Base-by-base conservation (phyloP, 1,140 invertebrate genomes). In the Antheraea pernyi region DNA sequence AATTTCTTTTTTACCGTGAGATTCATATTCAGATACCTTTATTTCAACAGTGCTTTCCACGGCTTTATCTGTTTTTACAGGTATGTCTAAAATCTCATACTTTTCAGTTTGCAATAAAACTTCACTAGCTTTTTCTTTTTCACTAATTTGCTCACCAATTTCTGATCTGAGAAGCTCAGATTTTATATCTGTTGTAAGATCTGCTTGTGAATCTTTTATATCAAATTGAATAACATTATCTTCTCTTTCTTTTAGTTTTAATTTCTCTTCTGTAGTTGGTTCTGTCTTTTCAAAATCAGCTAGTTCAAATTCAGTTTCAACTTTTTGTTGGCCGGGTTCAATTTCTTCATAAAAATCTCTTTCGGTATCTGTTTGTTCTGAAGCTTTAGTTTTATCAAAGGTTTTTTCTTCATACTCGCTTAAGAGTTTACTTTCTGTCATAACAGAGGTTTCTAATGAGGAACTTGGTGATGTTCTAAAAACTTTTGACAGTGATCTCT, bases 381-480 rank as follows among this genome's bases (percentile, higher is more conserved):
- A 79, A 61, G 67, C 61, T 62, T 78, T 88, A 19, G 65, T 74
- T 77, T 82, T 86, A 19, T 85, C 84, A n/a, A 79, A 71, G 18
- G 80, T 82, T 71, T 83, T 86, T n/a, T 90, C 85, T 46, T 89
- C 89, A 13, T 81, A 73, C 53, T 91, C 87, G 75, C 86, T 90
- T n/a, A 86, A 74, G 42, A 90, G 62, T 76, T 90, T 91, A 74
- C 90, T 92, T 75, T 91, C 89, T 18, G 87, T 88, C 75, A 86
- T 75, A 65, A 88, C 70, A 30, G 88, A 89, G 8, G 86, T 90
- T 77, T 84, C 90, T 80, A 88, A 86, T 0, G 88, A 91, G 9
- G 86, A 90, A 67, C 85, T 90, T 18, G 87, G 82, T 60, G 88
- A 84, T 69, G 86, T 68, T 71, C 79, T 84, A 8, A 85, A 74